Conservation (phyloP, 2,888 invertebrate genomes). For the Dinocampus coccinellae region DNA sequence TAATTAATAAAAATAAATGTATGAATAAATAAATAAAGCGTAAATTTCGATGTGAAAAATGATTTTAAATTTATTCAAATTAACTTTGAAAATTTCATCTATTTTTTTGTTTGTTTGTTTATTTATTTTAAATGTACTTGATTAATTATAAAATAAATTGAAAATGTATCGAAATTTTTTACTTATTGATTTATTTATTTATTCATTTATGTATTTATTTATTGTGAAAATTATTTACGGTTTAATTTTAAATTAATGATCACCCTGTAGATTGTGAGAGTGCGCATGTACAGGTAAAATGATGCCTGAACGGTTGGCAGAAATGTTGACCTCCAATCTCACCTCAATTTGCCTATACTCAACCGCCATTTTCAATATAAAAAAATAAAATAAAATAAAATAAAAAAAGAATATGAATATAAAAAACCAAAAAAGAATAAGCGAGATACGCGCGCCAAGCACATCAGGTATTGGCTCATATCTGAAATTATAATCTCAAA, state of each 20-base stretch:
- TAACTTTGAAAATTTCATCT: too few relatives aligned
- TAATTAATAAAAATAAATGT: too few relatives aligned
- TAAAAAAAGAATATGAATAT: not conserved
- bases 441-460: constrained; percentile 23
- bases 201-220: too few relatives aligned
- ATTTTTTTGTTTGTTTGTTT: too few relatives aligned
- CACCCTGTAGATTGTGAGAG: not conserved
- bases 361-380: constrained; percentile 55
- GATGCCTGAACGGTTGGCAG: constrained; percentile 58
- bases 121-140: not conserved
- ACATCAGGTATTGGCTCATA: constrained; percentile 56
- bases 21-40: too few relatives aligned
- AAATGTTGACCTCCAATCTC: constrained; percentile 68
- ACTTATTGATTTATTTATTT: too few relatives aligned
- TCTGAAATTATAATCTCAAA: constrained; percentile 69
- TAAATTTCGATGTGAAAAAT: too few relatives aligned
- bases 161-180: too few relatives aligned
- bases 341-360: constrained; percentile 69
- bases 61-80: too few relatives aligned
- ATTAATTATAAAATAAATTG: not conserved
- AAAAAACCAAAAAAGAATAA: constrained; percentile 8
- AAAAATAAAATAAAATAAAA: not conserved
- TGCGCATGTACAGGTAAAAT: not conserved
- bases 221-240: not conserved
- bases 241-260: not conserved